Evolutionary conservation across 2,113 vertebrate species (phyloP).

Genomic region (Desmodus rotundus): DNA sequence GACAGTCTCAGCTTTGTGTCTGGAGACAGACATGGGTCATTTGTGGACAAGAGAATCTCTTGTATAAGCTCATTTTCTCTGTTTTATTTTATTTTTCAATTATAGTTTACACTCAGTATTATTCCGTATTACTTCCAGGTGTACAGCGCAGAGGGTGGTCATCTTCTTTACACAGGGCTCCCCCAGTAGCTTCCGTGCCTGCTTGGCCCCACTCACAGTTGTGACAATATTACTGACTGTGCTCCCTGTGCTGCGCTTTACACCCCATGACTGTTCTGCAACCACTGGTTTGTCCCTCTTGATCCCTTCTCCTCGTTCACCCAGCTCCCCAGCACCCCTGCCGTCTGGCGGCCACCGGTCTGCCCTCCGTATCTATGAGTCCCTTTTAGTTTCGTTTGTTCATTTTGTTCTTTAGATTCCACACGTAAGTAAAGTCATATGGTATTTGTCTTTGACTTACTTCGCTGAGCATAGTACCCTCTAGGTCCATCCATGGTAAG

Average conservation of each 20-base stretch:
- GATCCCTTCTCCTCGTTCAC: not conserved
- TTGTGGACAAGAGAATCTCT: not conserved
- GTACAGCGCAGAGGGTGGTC: not conserved
- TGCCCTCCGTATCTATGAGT: not conserved
- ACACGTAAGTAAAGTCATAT: not conserved
- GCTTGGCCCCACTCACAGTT: not conserved
- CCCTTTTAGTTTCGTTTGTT: not conserved
- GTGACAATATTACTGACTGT: not conserved
- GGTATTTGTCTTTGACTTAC: not conserved
- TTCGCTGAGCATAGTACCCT: not conserved
- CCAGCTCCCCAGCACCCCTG: not conserved
- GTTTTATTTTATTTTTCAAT: not conserved
- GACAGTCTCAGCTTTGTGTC: not conserved
- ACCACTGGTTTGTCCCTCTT: not conserved
- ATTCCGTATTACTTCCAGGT: not conserved
- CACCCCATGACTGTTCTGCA: not conserved
- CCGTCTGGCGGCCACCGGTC: not conserved
- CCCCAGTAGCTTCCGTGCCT: not conserved
- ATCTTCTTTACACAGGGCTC: not conserved
- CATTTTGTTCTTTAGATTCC: not conserved
- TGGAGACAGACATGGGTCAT: not conserved
- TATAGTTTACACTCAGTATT: not conserved
- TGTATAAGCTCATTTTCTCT: slow-evolving; percentile 4
- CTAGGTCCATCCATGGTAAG: not conserved
- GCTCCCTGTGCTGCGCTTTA: not conserved